A percentile compares a stretch with the other conserved stretches of the same genome.
These are phyloP conservation scores for Toxostoma redivivum DNA, from an alignment of 2,113 vertebrate species.

Conservation along the genomic window DNA sequence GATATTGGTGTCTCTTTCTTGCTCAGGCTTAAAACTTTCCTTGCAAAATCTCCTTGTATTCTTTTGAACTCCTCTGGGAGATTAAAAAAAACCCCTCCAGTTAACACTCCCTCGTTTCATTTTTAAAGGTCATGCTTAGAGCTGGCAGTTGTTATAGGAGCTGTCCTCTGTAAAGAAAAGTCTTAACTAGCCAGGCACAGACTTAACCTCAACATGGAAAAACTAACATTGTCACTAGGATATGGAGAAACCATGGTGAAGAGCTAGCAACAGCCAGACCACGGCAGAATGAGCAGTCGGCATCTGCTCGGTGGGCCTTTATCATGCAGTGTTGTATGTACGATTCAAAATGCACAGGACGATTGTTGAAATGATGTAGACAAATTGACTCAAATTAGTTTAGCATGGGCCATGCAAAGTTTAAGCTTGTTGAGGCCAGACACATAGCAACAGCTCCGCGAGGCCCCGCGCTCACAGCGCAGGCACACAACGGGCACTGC, in stretches of 20 bases:
- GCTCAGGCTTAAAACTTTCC: constrained; percentile 31
- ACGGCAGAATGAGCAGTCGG: constrained; percentile 70
- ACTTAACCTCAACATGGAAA: constrained; percentile 73
- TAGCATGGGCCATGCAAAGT: constrained; percentile 78
- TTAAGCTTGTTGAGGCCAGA: constrained; percentile 70
- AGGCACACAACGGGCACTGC: background rate
- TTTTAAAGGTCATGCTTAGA: constrained; percentile 64
- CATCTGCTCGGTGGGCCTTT: constrained; percentile 76
- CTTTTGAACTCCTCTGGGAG: constrained; percentile 36
- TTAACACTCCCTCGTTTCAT: constrained; percentile 58
- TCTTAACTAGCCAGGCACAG: constrained; percentile 68
- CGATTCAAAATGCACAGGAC: constrained; percentile 65
- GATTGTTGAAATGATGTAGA: constrained; percentile 82
- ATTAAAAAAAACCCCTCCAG: background rate
- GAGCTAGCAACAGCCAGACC: constrained; percentile 69
- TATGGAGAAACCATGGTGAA: constrained; percentile 84
- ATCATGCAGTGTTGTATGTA: constrained; percentile 69
- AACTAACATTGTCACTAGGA: constrained; percentile 84
- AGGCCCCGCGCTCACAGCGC: background rate
- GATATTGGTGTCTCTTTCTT: constrained; percentile 16
- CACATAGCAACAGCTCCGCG: constrained; percentile 75
- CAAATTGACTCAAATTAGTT: constrained; percentile 88
- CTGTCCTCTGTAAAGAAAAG: constrained; percentile 70
- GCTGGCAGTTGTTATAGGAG: constrained; percentile 68
- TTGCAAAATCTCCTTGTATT: constrained; percentile 39